A percentile compares a stretch with the other conserved stretches of the same genome.
Conservation (phyloP, 2,113 vertebrate species). For the Stegostoma tigrinum region DNA sequence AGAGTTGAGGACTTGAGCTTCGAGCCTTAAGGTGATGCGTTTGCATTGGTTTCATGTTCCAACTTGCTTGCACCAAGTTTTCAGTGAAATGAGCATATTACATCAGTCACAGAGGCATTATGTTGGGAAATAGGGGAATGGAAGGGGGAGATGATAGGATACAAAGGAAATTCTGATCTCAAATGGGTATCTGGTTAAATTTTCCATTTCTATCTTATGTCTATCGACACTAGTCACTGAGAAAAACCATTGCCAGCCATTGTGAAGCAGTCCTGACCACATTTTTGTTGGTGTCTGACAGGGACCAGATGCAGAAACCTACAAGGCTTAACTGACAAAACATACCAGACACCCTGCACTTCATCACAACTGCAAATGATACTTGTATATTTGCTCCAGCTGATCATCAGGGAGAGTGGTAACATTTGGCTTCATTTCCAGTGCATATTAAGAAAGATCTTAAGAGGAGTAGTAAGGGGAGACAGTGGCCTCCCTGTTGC, state of each 20-base stretch:
- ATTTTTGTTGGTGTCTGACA: not conserved
- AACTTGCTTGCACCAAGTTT: not conserved
- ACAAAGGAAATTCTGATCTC: not conserved
- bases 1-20: not conserved
- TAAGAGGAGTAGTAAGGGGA: too few relatives aligned
- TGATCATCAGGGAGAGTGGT: not conserved
- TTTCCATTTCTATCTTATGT: too few relatives aligned
- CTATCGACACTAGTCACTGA: too few relatives aligned
- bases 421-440: not conserved
- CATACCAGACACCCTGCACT: not conserved
- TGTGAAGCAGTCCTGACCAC: not conserved
- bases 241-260: too few relatives aligned
- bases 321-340: not conserved
- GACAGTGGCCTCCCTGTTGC: too few relatives aligned
- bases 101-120: not conserved
- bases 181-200: too few relatives aligned
- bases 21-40: not conserved
- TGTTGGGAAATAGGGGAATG: too few relatives aligned
- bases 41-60: not conserved
- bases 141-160: not conserved
- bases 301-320: not conserved
- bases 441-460: not conserved
- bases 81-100: not conserved
- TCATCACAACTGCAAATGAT: not conserved
- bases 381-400: not conserved